phyloP scores from a whole-genome alignment of 1,140 invertebrate species.

The Nasonia giraulti region DNA sequence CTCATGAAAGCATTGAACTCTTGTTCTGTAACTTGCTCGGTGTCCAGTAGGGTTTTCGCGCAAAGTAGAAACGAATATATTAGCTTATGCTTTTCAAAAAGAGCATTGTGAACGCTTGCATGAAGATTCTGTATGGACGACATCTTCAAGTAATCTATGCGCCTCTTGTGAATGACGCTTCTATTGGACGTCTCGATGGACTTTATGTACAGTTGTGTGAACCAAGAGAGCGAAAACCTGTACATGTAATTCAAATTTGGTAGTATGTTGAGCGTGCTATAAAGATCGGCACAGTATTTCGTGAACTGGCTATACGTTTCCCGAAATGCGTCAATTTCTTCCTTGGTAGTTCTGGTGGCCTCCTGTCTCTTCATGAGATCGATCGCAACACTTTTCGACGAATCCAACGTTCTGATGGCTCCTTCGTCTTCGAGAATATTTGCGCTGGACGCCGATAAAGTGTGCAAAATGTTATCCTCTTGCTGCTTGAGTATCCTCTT shows the following conservation, averaged over 20 bases:
- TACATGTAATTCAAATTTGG: slow-evolving; percentile 85
- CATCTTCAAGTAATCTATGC: slow-evolving; percentile 76
- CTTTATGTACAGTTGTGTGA: slow-evolving; percentile 79
- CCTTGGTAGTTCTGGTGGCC: slow-evolving; percentile 66
- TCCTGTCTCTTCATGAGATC: slow-evolving; percentile 78
- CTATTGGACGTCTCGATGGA: slow-evolving; percentile 80
- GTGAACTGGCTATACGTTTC: slow-evolving; percentile 79
- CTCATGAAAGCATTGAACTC: slow-evolving; percentile 78
- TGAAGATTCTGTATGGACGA: slow-evolving; percentile 81
- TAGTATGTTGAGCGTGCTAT: slow-evolving; percentile 80
- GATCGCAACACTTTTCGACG: slow-evolving; percentile 79
- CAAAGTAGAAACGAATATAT: slow-evolving; percentile 82
- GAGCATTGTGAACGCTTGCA: slow-evolving; percentile 79
- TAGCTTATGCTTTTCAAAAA: slow-evolving; percentile 84
- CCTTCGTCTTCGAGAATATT: slow-evolving; percentile 86
- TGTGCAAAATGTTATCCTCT: slow-evolving; percentile 82
- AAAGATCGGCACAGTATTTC: slow-evolving; percentile 79
- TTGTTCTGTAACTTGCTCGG: slow-evolving; percentile 74
- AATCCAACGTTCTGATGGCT: slow-evolving; percentile 80
- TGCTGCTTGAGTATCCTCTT: slow-evolving; percentile 79
- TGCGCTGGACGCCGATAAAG: slow-evolving; percentile 78
- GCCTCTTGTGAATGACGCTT: slow-evolving; percentile 74
- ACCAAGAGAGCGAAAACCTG: slow-evolving; percentile 81
- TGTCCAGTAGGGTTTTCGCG: slow-evolving; percentile 70
- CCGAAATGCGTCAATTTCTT: slow-evolving; percentile 76